Base-by-base conservation (phyloP, 2,888 invertebrate genomes). In the Norana najaformis region DNA sequence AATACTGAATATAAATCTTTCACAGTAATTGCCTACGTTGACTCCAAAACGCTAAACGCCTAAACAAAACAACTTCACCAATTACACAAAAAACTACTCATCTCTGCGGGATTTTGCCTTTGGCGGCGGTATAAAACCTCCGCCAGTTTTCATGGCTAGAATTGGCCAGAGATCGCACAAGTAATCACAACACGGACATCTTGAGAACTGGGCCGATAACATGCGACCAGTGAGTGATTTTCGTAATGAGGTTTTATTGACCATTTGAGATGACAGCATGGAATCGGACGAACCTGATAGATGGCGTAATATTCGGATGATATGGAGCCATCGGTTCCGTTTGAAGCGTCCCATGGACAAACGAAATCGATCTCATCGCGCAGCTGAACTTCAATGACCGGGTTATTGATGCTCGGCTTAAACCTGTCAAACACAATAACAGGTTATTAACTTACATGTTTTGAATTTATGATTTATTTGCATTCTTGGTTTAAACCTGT, bases 351-450 rank as follows among this genome's bases (percentile, higher is more conserved):
- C 39, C 37, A 90, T 0, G 93, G 93, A 90, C 93, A 93, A n/a
- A 93, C 89, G 88, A 93, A 92, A 88, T 93, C 92, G 35, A 93
- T 91, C 16, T 90, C 91, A 90, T 93, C 93, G 13, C 92, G 91
- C 23, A 93, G 36, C 82, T 93, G 92, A n/a, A 93, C 93, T 53
- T 93, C 92, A 23, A 93, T 92, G 53, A 92, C 91, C 89, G 93
- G 92, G 88, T 92, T 92, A 83, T 92, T 92, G 88, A 92, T 92
- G 89, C 91, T 92, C n/a, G 91, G 91, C 35, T 91, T 91, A 89
- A 93, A 93, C 92, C 93, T 39, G 97, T 37, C 69, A 69, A 69
- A n/a, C 16, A 3, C 69, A 69, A 69, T n/a, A 69, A 69, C 30
- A 69, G 30, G 16, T 69, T 30, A 69, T 13, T 69, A 1, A 41